Conservation (phyloP, 2,797 vertebrate species). For the Lutjanus campechanus region DNA sequence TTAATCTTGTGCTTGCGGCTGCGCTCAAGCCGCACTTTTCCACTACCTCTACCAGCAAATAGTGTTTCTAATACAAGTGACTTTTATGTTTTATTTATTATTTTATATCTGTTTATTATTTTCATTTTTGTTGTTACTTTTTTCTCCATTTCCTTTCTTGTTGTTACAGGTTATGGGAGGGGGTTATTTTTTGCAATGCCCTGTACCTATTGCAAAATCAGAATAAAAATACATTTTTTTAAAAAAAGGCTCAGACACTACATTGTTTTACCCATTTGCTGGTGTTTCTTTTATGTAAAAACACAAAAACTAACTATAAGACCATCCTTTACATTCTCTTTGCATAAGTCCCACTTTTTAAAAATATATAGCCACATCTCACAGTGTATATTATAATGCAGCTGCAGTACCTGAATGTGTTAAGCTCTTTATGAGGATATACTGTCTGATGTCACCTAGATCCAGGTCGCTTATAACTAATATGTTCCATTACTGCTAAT, state of each 20-base stretch:
- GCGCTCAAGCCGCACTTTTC: no score
- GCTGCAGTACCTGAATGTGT: neutral
- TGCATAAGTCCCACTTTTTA: conserved; percentile 2
- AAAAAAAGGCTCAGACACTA: neutral
- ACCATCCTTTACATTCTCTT: neutral
- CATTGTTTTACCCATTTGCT: neutral
- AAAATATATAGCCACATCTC: conserved; percentile 9
- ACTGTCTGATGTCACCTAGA: conserved; percentile 6
- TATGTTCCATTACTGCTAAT: conserved; percentile 22
- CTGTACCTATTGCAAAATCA: no score
- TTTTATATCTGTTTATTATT: no score
- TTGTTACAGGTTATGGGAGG: no score
- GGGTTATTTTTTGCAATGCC: no score
- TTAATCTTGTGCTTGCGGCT: no score
- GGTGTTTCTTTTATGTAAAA: neutral
- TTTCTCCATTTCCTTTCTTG: no score
- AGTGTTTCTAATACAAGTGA: no score
- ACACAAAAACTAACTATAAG: neutral
- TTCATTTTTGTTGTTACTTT: no score
- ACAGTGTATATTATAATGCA: neutral
- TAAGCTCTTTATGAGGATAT: conserved; percentile 6
- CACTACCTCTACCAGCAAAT: no score
- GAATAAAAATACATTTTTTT: no score
- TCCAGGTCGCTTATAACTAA: conserved; percentile 6
- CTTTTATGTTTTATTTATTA: no score